Evolutionary conservation across 1,140 invertebrate genomes (phyloP).

Genomic region (Akabosia matsudoensis): DNA sequence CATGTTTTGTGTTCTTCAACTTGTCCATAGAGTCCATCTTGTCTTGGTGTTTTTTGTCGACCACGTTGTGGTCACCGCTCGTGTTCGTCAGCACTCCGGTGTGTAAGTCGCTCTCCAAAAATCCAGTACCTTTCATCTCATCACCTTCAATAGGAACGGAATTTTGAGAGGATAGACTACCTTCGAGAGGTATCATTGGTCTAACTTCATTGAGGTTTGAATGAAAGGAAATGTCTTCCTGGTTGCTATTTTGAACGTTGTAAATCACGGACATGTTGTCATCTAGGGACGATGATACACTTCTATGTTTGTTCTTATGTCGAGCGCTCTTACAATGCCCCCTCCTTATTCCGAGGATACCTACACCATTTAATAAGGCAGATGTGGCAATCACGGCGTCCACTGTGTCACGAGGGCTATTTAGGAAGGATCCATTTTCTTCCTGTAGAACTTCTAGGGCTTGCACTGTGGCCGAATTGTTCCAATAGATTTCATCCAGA

Average conservation of each 20-base stretch:
- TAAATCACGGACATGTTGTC: slow-evolving; percentile 7
- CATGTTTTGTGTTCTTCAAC: background rate
- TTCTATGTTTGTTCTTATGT: background rate
- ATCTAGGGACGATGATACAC: background rate
- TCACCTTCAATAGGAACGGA: background rate
- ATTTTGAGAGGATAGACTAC: background rate
- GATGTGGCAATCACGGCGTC: slow-evolving; percentile 70
- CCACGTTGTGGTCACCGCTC: background rate
- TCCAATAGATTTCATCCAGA: slow-evolving; percentile 63
- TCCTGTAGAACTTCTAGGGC: slow-evolving; percentile 70
- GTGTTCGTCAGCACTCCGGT: background rate
- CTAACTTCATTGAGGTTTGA: slow-evolving; percentile 5
- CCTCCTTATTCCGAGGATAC: slow-evolving; percentile 36
- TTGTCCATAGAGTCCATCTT: background rate
- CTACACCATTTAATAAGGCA: slow-evolving; percentile 38
- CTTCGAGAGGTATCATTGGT: background rate
- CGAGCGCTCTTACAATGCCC: slow-evolving; percentile 31
- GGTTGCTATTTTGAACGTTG: slow-evolving; percentile 19
- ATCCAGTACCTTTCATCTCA: background rate
- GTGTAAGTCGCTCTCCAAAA: background rate
- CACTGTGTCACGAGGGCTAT: slow-evolving; percentile 65
- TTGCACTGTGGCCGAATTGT: slow-evolving; percentile 66
- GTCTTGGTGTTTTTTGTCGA: background rate
- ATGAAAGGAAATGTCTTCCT: slow-evolving; percentile 16
- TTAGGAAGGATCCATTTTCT: slow-evolving; percentile 71